Percentiles rank a stretch among this genome's conserved stretches.
phyloP scores from a whole-genome alignment of 2,113 vertebrate species.

The Centropristis striata region DNA sequence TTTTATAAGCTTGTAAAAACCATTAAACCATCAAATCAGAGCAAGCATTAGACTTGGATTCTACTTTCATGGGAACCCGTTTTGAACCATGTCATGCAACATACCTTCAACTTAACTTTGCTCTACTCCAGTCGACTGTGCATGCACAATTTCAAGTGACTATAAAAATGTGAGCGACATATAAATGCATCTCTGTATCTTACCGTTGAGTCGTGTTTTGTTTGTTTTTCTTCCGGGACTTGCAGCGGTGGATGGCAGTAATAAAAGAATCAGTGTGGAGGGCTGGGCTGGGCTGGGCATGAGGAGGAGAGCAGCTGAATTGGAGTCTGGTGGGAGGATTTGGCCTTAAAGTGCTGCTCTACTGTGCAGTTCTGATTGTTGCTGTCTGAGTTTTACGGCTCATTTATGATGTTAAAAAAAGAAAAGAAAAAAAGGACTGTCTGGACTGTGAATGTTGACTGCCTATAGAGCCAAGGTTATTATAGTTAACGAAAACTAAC shows the following conservation, averaged over 20 bases:
- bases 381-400: background rate
- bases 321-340: conserved; percentile 28
- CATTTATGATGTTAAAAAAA: no score
- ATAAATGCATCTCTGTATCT: conserved; percentile 4
- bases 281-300: conserved; percentile 37
- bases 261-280: conserved; percentile 16
- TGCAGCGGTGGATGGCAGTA: conserved; percentile 18
- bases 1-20: background rate
- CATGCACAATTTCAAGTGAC: background rate
- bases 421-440: no score
- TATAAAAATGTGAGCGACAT: background rate
- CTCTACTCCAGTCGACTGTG: background rate
- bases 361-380: background rate
- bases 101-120: background rate
- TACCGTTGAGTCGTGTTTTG: conserved; percentile 26
- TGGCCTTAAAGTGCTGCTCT: conserved; percentile 36
- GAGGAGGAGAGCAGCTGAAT: conserved; percentile 17
- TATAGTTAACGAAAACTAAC: no score
- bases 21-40: background rate
- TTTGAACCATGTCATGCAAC: background rate
- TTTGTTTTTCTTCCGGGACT: background rate
- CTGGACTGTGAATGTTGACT: no score
- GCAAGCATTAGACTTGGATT: background rate
- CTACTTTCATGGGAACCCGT: background rate
- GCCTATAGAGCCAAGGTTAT: no score